Percentiles rank a stretch among this genome's conserved stretches.
Evolutionary conservation across 2,113 vertebrate genomes (phyloP).

Genomic region (Agapornis roseicollis): DNA sequence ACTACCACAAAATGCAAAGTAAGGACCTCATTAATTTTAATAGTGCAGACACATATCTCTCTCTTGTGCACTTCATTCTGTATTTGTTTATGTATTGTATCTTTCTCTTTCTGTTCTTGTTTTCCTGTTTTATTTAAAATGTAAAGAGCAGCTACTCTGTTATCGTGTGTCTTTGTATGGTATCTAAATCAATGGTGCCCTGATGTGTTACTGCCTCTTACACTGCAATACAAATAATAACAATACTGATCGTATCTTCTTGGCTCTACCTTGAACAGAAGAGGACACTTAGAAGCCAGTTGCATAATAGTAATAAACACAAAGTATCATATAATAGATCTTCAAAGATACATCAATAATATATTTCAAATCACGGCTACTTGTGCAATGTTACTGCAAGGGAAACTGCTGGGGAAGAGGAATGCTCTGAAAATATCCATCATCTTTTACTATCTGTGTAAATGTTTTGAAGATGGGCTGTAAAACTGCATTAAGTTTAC

Average conservation of each 20-base stretch:
- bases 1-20: neutral
- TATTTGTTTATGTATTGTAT: neutral
- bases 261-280: neutral
- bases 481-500: constrained; percentile 43
- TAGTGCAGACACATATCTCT: neutral
- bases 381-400: neutral
- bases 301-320: constrained; percentile 24
- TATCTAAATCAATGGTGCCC: constrained; percentile 11
- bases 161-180: neutral
- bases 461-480: constrained; percentile 56
- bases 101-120: neutral
- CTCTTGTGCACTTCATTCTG: neutral
- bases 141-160: neutral
- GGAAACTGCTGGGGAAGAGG: neutral
- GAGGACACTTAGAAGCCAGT: constrained; percentile 30
- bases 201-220: neutral
- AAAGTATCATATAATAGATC: constrained; percentile 18
- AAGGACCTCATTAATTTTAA: neutral
- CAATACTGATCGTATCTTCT: neutral
- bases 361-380: neutral
- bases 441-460: constrained; percentile 58
- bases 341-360: constrained; percentile 49
- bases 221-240: neutral
- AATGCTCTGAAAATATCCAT: constrained; percentile 44
- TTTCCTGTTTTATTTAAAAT: constrained; percentile 6